A percentile compares a stretch with the other conserved stretches of the same genome.
Evolutionary conservation across 2,113 vertebrate species (phyloP).

Genomic region (Orthochromis malagaraziensis): DNA sequence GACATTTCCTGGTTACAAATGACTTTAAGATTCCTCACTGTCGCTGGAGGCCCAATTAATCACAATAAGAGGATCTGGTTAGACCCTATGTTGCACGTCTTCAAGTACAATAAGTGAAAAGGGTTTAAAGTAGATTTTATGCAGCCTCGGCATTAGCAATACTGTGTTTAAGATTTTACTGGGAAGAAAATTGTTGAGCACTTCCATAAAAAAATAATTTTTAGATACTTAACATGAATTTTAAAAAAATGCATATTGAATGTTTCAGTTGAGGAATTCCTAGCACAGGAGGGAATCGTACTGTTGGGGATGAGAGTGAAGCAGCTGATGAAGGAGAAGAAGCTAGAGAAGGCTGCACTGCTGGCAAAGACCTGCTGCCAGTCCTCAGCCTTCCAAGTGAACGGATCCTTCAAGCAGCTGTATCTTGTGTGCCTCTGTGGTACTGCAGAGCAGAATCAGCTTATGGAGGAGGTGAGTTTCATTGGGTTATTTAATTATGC

Average conservation of each 20-base stretch:
- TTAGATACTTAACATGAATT: neutral
- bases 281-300: constrained; percentile 82
- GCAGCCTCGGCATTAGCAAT: neutral
- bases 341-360: constrained; percentile 77
- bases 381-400: constrained; percentile 77
- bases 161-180: neutral
- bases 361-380: constrained; percentile 88
- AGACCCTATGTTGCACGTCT: neutral
- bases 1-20: neutral
- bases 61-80: neutral
- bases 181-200: neutral
- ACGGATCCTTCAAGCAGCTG: constrained; percentile 88
- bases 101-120: neutral
- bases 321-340: constrained; percentile 87
- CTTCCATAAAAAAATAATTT: neutral
- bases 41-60: neutral
- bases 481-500: neutral
- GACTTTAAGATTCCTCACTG: neutral
- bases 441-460: constrained; percentile 80
- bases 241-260: neutral
- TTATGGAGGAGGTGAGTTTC: constrained; percentile 84
- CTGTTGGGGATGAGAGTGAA: constrained; percentile 92
- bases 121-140: neutral
- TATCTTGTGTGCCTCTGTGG: constrained; percentile 91
- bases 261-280: constrained; percentile 81